phyloP scores from a whole-genome alignment of 2,888 invertebrate genomes.

The Mycalesis mineus region DNA sequence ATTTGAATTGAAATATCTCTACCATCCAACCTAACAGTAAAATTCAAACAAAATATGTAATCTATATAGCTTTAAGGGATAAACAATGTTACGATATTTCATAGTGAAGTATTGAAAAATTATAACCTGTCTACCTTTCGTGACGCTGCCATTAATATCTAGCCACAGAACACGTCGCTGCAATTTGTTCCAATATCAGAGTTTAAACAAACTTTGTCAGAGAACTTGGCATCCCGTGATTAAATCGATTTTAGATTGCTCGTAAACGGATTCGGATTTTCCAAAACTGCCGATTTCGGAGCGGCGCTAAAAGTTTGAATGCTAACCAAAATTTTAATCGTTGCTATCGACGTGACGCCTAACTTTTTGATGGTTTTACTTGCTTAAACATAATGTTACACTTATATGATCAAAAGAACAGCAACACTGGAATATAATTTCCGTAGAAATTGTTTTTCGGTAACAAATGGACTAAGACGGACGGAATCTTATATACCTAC shows the following conservation, averaged over 20 bases:
- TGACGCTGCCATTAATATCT: constrained; percentile 69
- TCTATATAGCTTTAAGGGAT: too few species aligned
- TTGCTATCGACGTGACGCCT: constrained; percentile 37
- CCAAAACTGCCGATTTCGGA: constrained; percentile 62
- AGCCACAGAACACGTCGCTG: constrained; percentile 66
- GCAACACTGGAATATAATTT: too few species aligned
- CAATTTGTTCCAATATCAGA: constrained; percentile 73
- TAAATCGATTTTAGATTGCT: constrained; percentile 75
- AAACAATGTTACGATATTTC: neutral
- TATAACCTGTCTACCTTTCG: constrained; percentile 47
- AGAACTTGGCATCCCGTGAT: constrained; percentile 72
- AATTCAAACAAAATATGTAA: too few species aligned
- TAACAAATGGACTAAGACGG: too few species aligned
- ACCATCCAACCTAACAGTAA: too few species aligned
- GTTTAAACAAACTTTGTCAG: constrained; percentile 68
- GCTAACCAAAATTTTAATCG: constrained; percentile 53
- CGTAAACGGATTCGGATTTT: constrained; percentile 54
- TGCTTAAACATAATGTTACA: neutral
- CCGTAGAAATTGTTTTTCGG: too few species aligned
- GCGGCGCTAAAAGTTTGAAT: constrained; percentile 55
- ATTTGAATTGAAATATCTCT: too few species aligned
- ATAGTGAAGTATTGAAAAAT: constrained; percentile 36
- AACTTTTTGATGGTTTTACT: constrained; percentile 11
- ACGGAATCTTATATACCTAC: too few species aligned
- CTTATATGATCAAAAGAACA: too few species aligned